Conservation (phyloP, 2,888 invertebrate species). For the Mallateleia sp. region DNA sequence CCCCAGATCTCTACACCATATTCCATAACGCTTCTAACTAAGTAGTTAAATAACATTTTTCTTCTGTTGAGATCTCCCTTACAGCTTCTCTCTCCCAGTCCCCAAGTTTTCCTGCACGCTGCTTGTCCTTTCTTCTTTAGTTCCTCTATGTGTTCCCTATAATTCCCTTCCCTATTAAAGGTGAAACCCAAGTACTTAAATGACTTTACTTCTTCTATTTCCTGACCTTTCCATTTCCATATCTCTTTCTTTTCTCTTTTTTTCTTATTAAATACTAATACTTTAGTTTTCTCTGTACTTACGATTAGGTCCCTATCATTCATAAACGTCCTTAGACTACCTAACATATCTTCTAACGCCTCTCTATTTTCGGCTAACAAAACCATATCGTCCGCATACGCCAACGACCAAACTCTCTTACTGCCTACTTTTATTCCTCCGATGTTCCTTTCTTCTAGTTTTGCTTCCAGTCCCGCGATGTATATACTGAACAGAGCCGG, state of each 20-base stretch:
- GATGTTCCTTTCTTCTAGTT: neutral
- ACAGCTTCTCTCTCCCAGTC: neutral
- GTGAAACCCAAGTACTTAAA: no score
- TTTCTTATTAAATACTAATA: neutral
- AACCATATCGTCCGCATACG: neutral
- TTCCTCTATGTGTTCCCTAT: neutral
- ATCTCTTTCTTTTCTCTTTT: no score
- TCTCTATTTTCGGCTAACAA: neutral
- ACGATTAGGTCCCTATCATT: neutral
- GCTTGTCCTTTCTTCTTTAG: neutral
- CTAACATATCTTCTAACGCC: neutral
- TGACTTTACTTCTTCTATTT: neutral
- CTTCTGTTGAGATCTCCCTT: neutral
- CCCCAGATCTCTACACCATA: no score
- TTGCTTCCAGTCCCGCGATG: neutral
- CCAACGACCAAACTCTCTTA: neutral
- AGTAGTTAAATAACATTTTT: neutral
- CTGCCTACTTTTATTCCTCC: neutral
- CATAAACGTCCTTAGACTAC: neutral
- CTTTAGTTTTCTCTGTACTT: neutral
- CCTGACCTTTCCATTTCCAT: neutral
- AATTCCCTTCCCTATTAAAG: neutral
- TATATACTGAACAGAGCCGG: neutral
- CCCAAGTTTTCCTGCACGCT: neutral
- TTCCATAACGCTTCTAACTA: no score